phyloP scores from a whole-genome alignment of 1,140 invertebrate genomes.

The Microplitis demolitor region DNA sequence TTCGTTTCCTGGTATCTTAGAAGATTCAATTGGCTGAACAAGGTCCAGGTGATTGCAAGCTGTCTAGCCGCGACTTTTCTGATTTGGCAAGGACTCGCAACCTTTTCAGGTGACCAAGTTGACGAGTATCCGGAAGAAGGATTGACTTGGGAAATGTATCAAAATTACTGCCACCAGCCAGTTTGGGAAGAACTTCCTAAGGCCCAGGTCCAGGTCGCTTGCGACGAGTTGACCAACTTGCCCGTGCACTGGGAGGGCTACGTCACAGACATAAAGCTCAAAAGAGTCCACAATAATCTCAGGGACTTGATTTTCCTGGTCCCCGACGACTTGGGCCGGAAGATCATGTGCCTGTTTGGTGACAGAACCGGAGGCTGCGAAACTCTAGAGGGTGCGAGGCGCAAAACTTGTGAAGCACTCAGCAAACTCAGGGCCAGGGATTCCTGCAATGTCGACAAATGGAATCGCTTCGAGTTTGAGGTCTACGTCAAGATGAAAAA shows the following conservation, averaged over 20 bases:
- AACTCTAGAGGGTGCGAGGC: constrained; percentile 52
- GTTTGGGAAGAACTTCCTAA: constrained; percentile 71
- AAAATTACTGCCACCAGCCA: constrained; percentile 72
- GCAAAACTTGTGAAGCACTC: constrained; percentile 63
- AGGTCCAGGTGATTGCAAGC: constrained; percentile 61
- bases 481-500: constrained; percentile 72
- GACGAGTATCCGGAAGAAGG: constrained; percentile 44
- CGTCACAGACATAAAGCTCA: constrained; percentile 69
- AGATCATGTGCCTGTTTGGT: constrained; percentile 72
- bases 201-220: constrained; percentile 70
- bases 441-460: constrained; percentile 71
- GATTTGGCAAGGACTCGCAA: constrained; percentile 49
- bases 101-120: not conserved
- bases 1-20: constrained; percentile 70
- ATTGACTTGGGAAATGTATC: constrained; percentile 72
- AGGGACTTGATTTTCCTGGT: constrained; percentile 65
- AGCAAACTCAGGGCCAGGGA: constrained; percentile 60
- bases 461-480: constrained; percentile 75
- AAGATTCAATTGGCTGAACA: constrained; percentile 68
- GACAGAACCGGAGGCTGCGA: constrained; percentile 64
- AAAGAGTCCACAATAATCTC: constrained; percentile 67
- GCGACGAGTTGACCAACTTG: constrained; percentile 69
- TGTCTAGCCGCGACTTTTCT: constrained; percentile 56
- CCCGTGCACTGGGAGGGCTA: constrained; percentile 75
- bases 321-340: constrained; percentile 64